Percentiles rank a stretch among this genome's conserved stretches.
These are phyloP conservation scores for Xiphophorus birchmanni DNA, from an alignment of 2,797 vertebrate species.

Conservation along the genomic window DNA sequence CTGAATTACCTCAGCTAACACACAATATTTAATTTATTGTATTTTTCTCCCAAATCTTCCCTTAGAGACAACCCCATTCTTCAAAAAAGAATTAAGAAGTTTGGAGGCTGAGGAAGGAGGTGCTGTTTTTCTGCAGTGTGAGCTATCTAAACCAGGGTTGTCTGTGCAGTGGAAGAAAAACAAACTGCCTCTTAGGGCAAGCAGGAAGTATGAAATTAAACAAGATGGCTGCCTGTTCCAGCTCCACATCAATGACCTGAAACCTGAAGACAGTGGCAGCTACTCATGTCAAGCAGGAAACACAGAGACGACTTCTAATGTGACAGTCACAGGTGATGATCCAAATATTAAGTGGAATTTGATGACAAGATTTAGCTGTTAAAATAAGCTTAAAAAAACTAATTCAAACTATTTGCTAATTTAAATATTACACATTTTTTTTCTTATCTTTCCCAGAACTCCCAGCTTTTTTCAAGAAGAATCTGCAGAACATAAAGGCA, in stretches of 20 bases:
- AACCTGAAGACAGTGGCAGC: conserved; percentile 81
- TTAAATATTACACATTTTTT: not conserved
- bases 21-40: too few relatives aligned
- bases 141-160: conserved; percentile 76
- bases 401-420: not conserved
- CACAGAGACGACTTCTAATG: conserved; percentile 49
- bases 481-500: conserved; percentile 76
- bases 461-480: conserved; percentile 46
- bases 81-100: conserved; percentile 75
- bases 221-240: conserved; percentile 74
- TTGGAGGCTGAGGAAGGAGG: conserved; percentile 55
- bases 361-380: conserved; percentile 13
- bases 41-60: not conserved
- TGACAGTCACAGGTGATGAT: conserved; percentile 30
- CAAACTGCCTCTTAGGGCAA: conserved; percentile 74
- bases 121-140: conserved; percentile 61
- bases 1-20: not conserved
- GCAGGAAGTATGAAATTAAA: conserved; percentile 81
- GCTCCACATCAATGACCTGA: conserved; percentile 82
- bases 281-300: conserved; percentile 79
- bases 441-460: conserved; percentile 22
- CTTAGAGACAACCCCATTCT: conserved; percentile 72
- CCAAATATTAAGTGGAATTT: conserved; percentile 49
- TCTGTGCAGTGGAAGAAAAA: conserved; percentile 82
- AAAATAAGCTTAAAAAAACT: conserved; percentile 5